Conservation (phyloP, 2,888 invertebrate species). For the Macropis europaea region DNA sequence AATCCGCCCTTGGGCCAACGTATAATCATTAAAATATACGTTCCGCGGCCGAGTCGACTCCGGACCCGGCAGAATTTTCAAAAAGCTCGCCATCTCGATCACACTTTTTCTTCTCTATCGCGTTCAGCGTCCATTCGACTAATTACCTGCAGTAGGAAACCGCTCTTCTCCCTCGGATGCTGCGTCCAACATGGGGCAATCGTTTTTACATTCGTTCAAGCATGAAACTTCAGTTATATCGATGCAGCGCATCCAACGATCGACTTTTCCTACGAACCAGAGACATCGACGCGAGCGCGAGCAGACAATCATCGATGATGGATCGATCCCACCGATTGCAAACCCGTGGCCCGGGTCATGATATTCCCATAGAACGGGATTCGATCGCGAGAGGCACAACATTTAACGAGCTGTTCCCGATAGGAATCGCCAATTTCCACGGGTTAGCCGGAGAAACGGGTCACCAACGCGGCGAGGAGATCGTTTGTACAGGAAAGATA, state of each 20-base stretch:
- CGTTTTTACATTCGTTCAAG: constrained; percentile 38
- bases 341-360: too few species aligned
- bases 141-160: constrained; percentile 77
- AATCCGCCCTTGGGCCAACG: constrained; percentile 50
- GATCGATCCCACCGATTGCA: too few species aligned
- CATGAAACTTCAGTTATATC: too few species aligned
- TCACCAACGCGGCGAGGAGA: too few species aligned
- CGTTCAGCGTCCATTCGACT: background rate
- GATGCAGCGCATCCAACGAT: background rate
- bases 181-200: constrained; percentile 73
- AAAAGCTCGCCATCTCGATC: background rate
- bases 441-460: background rate
- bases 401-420: too few species aligned
- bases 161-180: constrained; percentile 78
- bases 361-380: too few species aligned
- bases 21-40: constrained; percentile 58
- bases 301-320: too few species aligned
- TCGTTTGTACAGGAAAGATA: too few species aligned
- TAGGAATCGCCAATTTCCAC: background rate
- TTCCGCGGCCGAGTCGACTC: constrained; percentile 34
- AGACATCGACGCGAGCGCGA: background rate
- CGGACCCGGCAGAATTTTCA: constrained; percentile 12
- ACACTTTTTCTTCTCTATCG: background rate
- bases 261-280: constrained; percentile 2
- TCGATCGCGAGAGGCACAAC: too few species aligned